Percentiles rank a stretch among this genome's conserved stretches.
Evolutionary conservation across 53 echinoderm and acorn worm genomes (phyloP).

Genomic region (Henricia sp.): DNA sequence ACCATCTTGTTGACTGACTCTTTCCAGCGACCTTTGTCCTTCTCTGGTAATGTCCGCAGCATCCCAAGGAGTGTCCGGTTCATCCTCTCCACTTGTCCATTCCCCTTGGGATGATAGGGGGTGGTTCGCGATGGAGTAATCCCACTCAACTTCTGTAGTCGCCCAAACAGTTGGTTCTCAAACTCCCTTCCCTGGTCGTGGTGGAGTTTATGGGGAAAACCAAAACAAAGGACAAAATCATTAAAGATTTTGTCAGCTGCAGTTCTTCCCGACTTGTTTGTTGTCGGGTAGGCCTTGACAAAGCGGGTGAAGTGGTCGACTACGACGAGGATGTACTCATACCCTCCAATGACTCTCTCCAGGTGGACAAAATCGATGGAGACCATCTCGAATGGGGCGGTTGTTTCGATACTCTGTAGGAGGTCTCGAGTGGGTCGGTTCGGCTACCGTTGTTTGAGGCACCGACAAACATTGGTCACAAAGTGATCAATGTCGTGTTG

Average conservation of each 20-base stretch:
- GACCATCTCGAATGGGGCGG: slow-evolving; percentile 60
- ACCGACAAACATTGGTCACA: slow-evolving; percentile 1
- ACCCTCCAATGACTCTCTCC: slow-evolving; percentile 36
- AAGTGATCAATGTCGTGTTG: slow-evolving; percentile 14
- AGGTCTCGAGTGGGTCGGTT: not conserved
- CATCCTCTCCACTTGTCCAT: slow-evolving; percentile 71
- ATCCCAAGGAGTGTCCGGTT: too few relatives aligned
- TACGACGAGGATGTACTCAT: slow-evolving; percentile 3
- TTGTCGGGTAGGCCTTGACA: slow-evolving; percentile 68
- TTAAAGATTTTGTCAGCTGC: slow-evolving; percentile 65
- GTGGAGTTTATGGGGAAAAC: too few relatives aligned
- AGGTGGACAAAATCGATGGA: slow-evolving; percentile 69
- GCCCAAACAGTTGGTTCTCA: slow-evolving; percentile 63
- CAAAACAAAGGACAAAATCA: slow-evolving; percentile 62
- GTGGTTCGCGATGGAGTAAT: slow-evolving; percentile 56
- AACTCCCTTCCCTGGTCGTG: too few relatives aligned
- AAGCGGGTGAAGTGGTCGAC: not conserved
- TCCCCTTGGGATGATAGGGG: too few relatives aligned
- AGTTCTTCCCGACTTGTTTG: too few relatives aligned
- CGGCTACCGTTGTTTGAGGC: slow-evolving; percentile 9
- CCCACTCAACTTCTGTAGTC: slow-evolving; percentile 30
- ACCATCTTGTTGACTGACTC: slow-evolving; percentile 57
- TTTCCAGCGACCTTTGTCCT: slow-evolving; percentile 49
- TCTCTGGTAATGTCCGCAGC: slow-evolving; percentile 44
- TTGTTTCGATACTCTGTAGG: not conserved